Percentiles rank a stretch among this genome's conserved stretches.
Conservation (phyloP, 2,797 vertebrate species). For the Onychomys leucogaster region DNA sequence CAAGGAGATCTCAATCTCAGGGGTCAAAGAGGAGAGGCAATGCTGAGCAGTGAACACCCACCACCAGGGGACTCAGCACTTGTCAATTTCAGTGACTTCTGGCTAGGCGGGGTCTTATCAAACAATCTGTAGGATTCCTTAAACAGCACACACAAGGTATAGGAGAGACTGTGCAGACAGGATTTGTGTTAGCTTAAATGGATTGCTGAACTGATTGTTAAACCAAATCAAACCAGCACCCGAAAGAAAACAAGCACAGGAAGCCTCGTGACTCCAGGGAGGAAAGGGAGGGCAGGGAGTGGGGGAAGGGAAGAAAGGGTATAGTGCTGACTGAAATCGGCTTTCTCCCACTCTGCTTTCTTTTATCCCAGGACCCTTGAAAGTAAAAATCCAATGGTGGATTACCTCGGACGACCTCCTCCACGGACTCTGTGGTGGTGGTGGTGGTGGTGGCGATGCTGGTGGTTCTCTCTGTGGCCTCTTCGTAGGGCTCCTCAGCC, state of each 20-base stretch:
- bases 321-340: neutral
- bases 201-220: neutral
- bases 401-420: slow-evolving; percentile 97
- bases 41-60: neutral
- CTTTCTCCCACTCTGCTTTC: neutral
- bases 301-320: neutral
- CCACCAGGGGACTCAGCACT: neutral
- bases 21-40: neutral
- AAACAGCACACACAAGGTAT: neutral
- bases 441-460: slow-evolving; percentile 97
- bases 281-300: neutral
- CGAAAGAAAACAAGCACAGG: neutral
- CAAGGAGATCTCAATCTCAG: neutral
- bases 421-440: slow-evolving; percentile 97
- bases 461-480: slow-evolving; percentile 93
- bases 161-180: neutral
- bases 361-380: neutral
- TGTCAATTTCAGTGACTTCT: neutral
- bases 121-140: neutral
- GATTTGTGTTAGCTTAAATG: neutral
- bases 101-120: neutral
- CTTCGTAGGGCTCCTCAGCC: slow-evolving; percentile 92
- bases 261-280: neutral
- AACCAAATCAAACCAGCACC: neutral
- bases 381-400: neutral